Conservation (phyloP, 1,140 invertebrate species). For the Trinorchestia longiramus region DNA sequence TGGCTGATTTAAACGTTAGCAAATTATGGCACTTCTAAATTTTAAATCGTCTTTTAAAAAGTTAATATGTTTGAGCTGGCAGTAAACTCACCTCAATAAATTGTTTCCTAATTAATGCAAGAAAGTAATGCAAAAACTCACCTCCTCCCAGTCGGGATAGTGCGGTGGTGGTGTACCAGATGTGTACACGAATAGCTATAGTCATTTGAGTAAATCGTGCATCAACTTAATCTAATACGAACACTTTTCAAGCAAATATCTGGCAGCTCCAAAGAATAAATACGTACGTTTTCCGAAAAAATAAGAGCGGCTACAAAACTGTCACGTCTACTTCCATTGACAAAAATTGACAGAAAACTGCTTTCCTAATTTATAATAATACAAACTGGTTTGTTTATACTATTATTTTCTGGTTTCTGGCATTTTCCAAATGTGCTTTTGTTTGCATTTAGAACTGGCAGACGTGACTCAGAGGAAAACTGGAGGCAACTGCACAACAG, state of each 20-base stretch:
- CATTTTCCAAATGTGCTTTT: neutral
- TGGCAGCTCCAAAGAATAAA: neutral
- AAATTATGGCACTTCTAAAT: neutral
- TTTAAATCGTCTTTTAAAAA: neutral
- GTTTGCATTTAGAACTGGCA: neutral
- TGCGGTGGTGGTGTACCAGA: neutral
- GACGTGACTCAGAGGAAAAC: neutral
- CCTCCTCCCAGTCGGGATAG: neutral
- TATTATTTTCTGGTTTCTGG: neutral
- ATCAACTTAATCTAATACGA: neutral
- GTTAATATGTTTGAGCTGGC: too few species aligned
- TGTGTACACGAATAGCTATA: neutral
- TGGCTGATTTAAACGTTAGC: neutral
- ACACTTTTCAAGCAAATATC: neutral
- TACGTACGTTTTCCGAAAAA: neutral
- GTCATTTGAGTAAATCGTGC: neutral
- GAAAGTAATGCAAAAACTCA: neutral
- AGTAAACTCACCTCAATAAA: neutral
- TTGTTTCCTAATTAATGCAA: neutral
- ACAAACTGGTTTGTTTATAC: too few species aligned
- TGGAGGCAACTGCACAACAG: neutral
- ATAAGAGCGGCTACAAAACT: neutral
- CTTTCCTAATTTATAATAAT: neutral
- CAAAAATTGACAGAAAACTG: neutral
- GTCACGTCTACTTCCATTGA: neutral